Evolutionary conservation across 1,140 invertebrate species (phyloP).

Genomic region (Lasaia peninsularis): DNA sequence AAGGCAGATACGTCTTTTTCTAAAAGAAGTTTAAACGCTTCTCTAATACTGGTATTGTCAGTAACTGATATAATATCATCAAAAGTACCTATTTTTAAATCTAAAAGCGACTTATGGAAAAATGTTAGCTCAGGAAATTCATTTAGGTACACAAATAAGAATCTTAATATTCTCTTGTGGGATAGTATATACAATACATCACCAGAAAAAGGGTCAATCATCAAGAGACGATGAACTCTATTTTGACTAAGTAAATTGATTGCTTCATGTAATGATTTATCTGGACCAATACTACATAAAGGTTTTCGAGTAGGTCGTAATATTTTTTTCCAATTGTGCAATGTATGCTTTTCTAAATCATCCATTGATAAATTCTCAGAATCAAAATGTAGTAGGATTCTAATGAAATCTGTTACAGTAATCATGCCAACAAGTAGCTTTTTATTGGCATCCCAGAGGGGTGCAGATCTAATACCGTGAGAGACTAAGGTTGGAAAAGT

Average conservation of each 20-base stretch:
- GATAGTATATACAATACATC: constrained; percentile 70
- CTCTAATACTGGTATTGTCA: constrained; percentile 56
- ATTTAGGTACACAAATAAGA: constrained; percentile 69
- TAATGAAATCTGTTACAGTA: constrained; percentile 68
- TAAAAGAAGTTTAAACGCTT: constrained; percentile 62
- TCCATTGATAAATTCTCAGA: constrained; percentile 61
- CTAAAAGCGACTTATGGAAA: constrained; percentile 59
- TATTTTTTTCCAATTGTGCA: constrained; percentile 68
- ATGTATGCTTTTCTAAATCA: constrained; percentile 62
- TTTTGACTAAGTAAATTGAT: constrained; percentile 66
- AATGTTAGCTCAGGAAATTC: constrained; percentile 71
- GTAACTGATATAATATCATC: constrained; percentile 62
- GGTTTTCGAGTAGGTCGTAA: constrained; percentile 56
- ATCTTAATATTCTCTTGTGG: constrained; percentile 68
- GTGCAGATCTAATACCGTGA: constrained; percentile 66
- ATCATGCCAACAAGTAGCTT: constrained; percentile 69
- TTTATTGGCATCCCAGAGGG: constrained; percentile 67
- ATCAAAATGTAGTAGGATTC: constrained; percentile 60
- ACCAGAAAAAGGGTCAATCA: constrained; percentile 61
- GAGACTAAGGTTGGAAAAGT: constrained; percentile 69
- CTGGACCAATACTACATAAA: constrained; percentile 57
- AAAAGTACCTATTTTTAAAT: constrained; percentile 67
- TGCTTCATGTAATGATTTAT: constrained; percentile 67
- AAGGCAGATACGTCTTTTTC: constrained; percentile 69
- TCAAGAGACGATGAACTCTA: constrained; percentile 61